Base-by-base conservation (phyloP, 2,797 vertebrate genomes). In the Ceryle rudis region DNA sequence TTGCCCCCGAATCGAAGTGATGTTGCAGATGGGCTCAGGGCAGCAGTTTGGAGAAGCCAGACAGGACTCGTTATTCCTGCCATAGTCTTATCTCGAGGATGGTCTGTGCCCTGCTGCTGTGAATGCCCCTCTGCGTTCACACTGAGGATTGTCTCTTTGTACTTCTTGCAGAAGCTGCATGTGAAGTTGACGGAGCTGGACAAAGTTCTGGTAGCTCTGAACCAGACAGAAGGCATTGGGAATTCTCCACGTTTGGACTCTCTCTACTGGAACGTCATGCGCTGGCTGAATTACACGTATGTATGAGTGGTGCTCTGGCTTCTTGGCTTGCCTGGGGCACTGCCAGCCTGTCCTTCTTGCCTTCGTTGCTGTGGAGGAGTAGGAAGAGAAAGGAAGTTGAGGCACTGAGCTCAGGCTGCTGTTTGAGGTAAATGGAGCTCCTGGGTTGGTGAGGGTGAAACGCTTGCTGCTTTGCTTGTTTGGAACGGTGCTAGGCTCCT, bases 191-290 rank as follows among this genome's bases (percentile, higher is more conserved):
- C 78, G 0, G 81, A 97, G 31, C 96, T 99, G 71, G 96, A 98
- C 69, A 54, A 64, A 1, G 97, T 94, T 33, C 97, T 99, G 72
- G 90, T 97, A 37, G 26, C 82, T 5, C 93, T 99, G 88, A 96
- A 94, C 22, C 91, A 97, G 62, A 72, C 92, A 14, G 95, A 98
- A 28, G 91, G 81, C 12, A 94, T 98, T 5, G 95, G 98, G 19
- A 98, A 97, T 28, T 98, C 98, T 0, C 97, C 98, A 5, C 98
- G 98, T 35, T 97, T 99, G 4, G 97, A 98, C 31, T 98, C 99
- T 94, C 98, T 98, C 15, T 99, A 99, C 98, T 99, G 99, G 99
- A 98, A 98, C 5, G 98, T 98, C 82, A 98, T 99, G 99, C 98
- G 96, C 81, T 97, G 98, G 87, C 98, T 99, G 20, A 98, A 99